Percentiles rank a stretch among this genome's conserved stretches.
These are phyloP conservation scores for Henricia sp. DNA, from an alignment of 53 echinoderm and acorn worm genomes.

Conservation along the genomic window DNA sequence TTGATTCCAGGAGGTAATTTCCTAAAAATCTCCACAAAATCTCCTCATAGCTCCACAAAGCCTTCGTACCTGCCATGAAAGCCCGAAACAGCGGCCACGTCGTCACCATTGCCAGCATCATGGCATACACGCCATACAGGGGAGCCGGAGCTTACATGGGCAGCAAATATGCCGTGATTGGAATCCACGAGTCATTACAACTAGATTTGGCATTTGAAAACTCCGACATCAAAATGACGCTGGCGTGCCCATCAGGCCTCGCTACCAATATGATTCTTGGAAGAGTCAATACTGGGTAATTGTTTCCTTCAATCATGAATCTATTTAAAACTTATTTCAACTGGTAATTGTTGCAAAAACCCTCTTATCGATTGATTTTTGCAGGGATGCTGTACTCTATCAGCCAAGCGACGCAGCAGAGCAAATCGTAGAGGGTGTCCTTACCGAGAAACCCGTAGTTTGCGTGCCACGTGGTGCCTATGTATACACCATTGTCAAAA, in stretches of 20 bases:
- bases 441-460: slow-evolving; percentile 5
- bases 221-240: slow-evolving; percentile 19
- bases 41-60: slow-evolving; percentile 78
- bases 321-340: neutral
- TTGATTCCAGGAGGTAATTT: too few relatives aligned
- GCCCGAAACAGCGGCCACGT: slow-evolving; percentile 91
- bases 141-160: slow-evolving; percentile 84
- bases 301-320: neutral
- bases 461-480: neutral
- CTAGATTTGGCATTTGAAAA: slow-evolving; percentile 60
- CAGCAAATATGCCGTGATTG: slow-evolving; percentile 85
- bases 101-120: slow-evolving; percentile 87
- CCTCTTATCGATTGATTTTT: too few relatives aligned
- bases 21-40: too few relatives aligned
- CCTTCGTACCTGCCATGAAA: slow-evolving; percentile 90
- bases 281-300: slow-evolving; percentile 9
- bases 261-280: slow-evolving; percentile 2
- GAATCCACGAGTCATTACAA: slow-evolving; percentile 82
- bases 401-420: neutral
- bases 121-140: slow-evolving; percentile 64
- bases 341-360: too few relatives aligned
- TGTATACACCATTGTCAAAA: neutral
- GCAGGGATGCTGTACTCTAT: neutral
- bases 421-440: slow-evolving; percentile 34
- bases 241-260: neutral